phyloP scores from a whole-genome alignment of 1,140 invertebrate species.

The Diorhabda carinulata region DNA sequence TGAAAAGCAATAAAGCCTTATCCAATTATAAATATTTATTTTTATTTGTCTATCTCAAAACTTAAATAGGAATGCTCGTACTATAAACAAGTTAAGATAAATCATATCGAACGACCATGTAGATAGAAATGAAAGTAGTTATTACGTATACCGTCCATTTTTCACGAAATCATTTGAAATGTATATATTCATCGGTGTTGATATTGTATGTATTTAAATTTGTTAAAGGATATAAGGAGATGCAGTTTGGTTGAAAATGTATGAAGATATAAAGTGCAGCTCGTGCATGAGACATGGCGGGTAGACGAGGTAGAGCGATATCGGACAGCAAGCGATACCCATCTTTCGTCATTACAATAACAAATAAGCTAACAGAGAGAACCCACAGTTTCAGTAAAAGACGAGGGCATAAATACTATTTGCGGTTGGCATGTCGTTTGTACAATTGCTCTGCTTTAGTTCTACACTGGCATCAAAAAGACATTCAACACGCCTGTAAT shows the following conservation, averaged over 20 bases:
- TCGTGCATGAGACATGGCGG: slow-evolving; percentile 33
- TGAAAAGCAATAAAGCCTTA: too few relatives aligned
- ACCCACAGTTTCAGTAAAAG: slow-evolving; percentile 28
- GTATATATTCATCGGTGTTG: slow-evolving; percentile 11
- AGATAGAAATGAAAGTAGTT: background rate
- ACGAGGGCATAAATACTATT: slow-evolving; percentile 36
- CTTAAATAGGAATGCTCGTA: too few relatives aligned
- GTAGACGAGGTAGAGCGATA: slow-evolving; percentile 37
- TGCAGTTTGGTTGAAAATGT: slow-evolving; percentile 24
- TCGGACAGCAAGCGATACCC: slow-evolving; percentile 36
- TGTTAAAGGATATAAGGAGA: slow-evolving; percentile 13
- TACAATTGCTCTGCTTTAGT: slow-evolving; percentile 5
- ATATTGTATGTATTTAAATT: slow-evolving; percentile 20
- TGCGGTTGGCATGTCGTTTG: slow-evolving; percentile 5
- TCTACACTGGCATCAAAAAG: background rate
- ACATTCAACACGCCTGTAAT: background rate
- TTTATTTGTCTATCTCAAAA: too few relatives aligned
- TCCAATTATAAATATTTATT: too few relatives aligned
- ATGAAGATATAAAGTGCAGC: slow-evolving; percentile 34
- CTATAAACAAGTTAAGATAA: too few relatives aligned
- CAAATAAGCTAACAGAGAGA: slow-evolving; percentile 42
- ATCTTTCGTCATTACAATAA: slow-evolving; percentile 44
- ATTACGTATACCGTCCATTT: background rate
- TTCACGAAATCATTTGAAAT: slow-evolving; percentile 8
- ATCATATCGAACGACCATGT: too few relatives aligned